Percentiles rank a stretch among this genome's conserved stretches.
Conservation (phyloP, 2,797 vertebrate species). For the Cyprinella venusta region DNA sequence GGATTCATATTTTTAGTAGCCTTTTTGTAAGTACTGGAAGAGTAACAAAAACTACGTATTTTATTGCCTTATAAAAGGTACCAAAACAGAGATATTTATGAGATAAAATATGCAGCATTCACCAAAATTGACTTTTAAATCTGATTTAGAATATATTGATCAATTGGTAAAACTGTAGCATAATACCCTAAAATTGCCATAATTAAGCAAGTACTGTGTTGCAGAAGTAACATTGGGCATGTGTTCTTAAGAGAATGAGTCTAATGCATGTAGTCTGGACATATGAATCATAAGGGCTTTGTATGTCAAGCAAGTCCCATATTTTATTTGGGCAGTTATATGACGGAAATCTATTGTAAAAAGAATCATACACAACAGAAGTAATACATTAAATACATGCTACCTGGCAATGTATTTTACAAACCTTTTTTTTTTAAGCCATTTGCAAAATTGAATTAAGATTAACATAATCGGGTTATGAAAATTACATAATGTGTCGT, state of each 20-base stretch:
- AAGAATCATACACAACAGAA: conserved; percentile 24
- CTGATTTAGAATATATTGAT: conserved; percentile 18
- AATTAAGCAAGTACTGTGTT: conserved; percentile 42
- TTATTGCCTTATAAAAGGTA: conserved; percentile 58
- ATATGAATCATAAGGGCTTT: conserved; percentile 59
- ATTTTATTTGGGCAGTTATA: conserved; percentile 32
- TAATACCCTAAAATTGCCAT: conserved; percentile 30
- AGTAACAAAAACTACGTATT: conserved; percentile 53
- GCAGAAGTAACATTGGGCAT: conserved; percentile 49
- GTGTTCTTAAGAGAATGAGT: conserved; percentile 55
- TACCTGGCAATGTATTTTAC: conserved; percentile 26
- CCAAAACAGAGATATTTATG: conserved; percentile 47
- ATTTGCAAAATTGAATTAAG: conserved; percentile 21
- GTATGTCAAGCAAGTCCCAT: conserved; percentile 51
- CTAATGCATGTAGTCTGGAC: conserved; percentile 61
- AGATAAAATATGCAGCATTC: conserved; percentile 48
- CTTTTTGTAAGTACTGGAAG: conserved; percentile 26
- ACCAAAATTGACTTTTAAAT: conserved; percentile 44
- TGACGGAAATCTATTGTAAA: conserved; percentile 24
- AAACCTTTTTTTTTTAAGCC: neutral
- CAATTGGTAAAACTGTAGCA: conserved; percentile 11
- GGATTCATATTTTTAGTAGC: conserved; percentile 37
- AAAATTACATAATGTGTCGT: conserved; percentile 29
- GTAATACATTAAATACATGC: conserved; percentile 23
- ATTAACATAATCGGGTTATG: conserved; percentile 2